Base-by-base conservation (phyloP, 2,797 vertebrate species). In the Cyprinodon diabolis region DNA sequence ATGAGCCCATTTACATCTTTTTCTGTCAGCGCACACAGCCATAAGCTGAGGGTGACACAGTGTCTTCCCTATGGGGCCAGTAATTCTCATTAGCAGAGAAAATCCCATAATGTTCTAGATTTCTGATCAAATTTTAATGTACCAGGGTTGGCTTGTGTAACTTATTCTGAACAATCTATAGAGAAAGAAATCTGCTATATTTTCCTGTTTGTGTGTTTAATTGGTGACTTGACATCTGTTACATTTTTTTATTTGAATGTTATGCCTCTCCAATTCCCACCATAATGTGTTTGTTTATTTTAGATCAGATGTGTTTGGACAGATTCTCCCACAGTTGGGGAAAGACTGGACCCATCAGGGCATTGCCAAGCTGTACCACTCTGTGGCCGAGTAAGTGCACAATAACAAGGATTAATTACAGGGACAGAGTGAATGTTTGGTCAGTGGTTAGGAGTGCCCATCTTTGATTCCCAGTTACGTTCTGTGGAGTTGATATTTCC, bases 331-430 rank as follows among this genome's bases (percentile, higher is more conserved):
- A 47, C 98, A 99, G 82, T 87, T 99, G 90, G 98, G 98, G 76
- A 99, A 99, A 89, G 98, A 99, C 93, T 99, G 98, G 98, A 99
- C 98, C 54, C 98, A 99, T 85, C 97, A 98, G 91, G 98, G 98
- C 62, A 99, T 99, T 73, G 98, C 98, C 69, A 98, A 97, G 89
- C 98, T 99, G 15, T 99, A 99, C 90, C 97, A 99, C 89, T 97
- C 97, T 75, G 98, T 99, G 86, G 97, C 98, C 0, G 96, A 99
- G 98, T 99, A 94, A 94, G 98, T 96, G 76, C 71, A 58, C 54
- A 76, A 74, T 52, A 78, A 75, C 68, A 55, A 48, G 82, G 77
- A 84, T 80, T 85, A 79, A 71, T 83, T 78, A 80, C 72, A 79
- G 40, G 72, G 71, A 78, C 85, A 25, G 55, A 68, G 70, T 76